Evolutionary conservation across 2,888 invertebrate genomes (phyloP), one percentile per base, ranked within the genome.

Genomic region (Drosophila mimica): DNA sequence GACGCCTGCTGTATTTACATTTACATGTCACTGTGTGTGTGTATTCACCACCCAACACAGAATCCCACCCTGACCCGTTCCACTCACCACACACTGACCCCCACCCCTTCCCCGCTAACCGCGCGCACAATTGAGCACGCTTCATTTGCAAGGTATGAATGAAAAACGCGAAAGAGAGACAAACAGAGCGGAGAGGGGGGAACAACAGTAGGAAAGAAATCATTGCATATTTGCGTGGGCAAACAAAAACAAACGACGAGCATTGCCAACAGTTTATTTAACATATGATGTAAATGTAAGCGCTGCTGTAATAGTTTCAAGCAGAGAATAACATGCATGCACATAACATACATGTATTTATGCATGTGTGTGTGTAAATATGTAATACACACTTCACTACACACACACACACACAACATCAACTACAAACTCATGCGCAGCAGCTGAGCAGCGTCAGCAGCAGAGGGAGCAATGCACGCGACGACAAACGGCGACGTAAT

Each of bases 191-290:
- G 49, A 25, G 28, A 7, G 65, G 51, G 58, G 30, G 34, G 25
- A 17, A 66, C 58, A 61, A n/a, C 25, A 54, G n/a, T 17, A 51
- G 17, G 13, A 51, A 78, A 83, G 54, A 84, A 88, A 85, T 74
- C 88, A 88, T 89, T 89, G 85, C 85, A 85, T 85, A 85, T 89
- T 89, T 85, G 89, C 88, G 78, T 74, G 85, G 85, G 85, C 82
- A 88, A 89, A 88, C 78, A 89, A 73, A 81, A 87, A 88, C 81
- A 89, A 86, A 74, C 49, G 65, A n/a, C 52, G 57, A 30, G 66
- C 57, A n/a, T 46, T 58, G 53, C 52, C 46, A 77, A 70, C 76
- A 83, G 85, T 88, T 76, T 89, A 84, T 76, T 85, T 87, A 89
- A 88, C 89, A 88, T 88, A 73, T 89, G 89, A 85, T 85, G 89